Percentiles rank a stretch among this genome's conserved stretches.
These are phyloP conservation scores for Anaspis maculata DNA, from an alignment of 2,888 invertebrate genomes.

Conservation along the genomic window DNA sequence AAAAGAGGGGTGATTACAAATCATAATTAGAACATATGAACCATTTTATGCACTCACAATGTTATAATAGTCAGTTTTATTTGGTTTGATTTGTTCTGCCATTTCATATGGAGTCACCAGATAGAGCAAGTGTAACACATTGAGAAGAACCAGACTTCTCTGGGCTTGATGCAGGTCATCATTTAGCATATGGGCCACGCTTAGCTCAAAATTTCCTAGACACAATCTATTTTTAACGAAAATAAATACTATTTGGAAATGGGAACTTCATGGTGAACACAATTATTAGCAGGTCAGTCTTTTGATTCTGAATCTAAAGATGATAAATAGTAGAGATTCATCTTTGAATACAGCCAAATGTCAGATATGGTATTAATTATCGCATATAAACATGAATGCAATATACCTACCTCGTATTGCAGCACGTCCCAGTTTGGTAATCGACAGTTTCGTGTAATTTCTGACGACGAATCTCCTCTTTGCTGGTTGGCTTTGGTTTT, in stretches of 20 bases:
- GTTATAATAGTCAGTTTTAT: constrained; percentile 49
- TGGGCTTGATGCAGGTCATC: constrained; percentile 66
- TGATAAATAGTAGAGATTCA: constrained; percentile 3
- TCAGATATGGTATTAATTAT: not conserved
- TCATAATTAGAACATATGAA: constrained; percentile 6
- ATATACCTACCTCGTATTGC: constrained; percentile 61
- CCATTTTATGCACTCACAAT: constrained; percentile 45
- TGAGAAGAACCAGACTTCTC: constrained; percentile 66
- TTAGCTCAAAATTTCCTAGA: constrained; percentile 75
- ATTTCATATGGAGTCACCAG: constrained; percentile 75
- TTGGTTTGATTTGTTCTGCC: constrained; percentile 47
- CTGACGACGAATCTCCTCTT: constrained; percentile 24
- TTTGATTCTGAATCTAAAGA: no score
- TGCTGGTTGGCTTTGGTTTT: no score
- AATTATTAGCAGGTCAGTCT: no score
- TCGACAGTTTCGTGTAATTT: constrained; percentile 34
- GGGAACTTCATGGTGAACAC: no score
- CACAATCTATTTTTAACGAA: no score
- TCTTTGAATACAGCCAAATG: not conserved
- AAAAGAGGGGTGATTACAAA: constrained; percentile 14
- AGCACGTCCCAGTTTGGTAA: constrained; percentile 67
- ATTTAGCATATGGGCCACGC: constrained; percentile 62
- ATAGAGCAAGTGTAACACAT: constrained; percentile 79
- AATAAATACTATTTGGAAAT: no score
- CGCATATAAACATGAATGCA: not conserved